Percentiles rank a stretch among this genome's conserved stretches.
Conservation (phyloP, 2,797 vertebrate genomes). For the Silurus lanzhouensis region DNA sequence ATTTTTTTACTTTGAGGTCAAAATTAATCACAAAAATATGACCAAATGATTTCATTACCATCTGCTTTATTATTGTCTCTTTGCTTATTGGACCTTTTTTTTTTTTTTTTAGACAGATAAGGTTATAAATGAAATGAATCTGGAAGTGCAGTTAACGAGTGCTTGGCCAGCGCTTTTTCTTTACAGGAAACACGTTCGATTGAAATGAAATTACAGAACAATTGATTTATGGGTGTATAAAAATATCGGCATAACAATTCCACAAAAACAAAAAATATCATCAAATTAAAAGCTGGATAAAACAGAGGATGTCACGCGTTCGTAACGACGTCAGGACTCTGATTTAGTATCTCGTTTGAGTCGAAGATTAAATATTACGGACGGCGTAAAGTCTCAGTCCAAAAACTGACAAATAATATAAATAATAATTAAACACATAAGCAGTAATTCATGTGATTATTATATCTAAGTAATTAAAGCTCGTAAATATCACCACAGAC, state of each 20-base stretch:
- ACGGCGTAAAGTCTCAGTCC: not conserved
- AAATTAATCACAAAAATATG: not conserved
- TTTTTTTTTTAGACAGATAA: not conserved
- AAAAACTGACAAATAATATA: not conserved
- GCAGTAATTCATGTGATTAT: not conserved
- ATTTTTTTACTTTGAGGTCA: not conserved
- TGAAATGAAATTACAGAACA: not conserved
- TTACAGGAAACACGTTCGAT: not conserved
- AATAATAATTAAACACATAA: not conserved
- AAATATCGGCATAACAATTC: not conserved
- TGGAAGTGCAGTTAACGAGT: conserved; percentile 5
- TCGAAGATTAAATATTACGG: too few relatives aligned
- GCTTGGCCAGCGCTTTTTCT: conserved; percentile 14
- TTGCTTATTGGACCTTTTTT: conserved; percentile 12
- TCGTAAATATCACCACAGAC: too few relatives aligned
- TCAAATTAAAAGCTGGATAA: not conserved
- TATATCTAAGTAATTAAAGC: not conserved
- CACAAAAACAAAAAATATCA: not conserved
- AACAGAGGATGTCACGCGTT: not conserved
- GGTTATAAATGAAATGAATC: conserved; percentile 11
- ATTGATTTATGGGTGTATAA: not conserved
- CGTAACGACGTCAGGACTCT: not conserved
- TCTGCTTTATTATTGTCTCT: not conserved
- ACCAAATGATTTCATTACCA: too few relatives aligned
- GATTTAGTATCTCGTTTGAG: not conserved